phyloP scores from a whole-genome alignment of 2,113 vertebrate species.

The Brienomyrus longianalis region DNA sequence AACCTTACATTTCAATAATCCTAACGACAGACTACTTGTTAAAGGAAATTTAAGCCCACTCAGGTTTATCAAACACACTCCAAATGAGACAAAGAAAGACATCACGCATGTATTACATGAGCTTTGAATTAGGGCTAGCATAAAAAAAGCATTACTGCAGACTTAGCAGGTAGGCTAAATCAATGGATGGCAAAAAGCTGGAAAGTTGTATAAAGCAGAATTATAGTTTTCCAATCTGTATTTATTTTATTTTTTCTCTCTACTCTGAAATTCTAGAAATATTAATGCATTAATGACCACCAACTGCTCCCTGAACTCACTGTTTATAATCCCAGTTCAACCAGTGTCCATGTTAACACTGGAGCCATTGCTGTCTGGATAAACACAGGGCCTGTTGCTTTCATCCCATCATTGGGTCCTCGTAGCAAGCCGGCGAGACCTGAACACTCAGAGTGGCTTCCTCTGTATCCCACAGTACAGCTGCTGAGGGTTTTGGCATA shows the following conservation, averaged over 20 bases:
- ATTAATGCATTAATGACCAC: conserved; percentile 51
- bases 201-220: neutral
- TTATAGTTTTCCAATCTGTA: neutral
- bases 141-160: neutral
- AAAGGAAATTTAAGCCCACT: neutral
- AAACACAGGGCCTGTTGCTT: conserved; percentile 66
- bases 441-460: conserved; percentile 54
- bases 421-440: conserved; percentile 54
- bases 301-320: conserved; percentile 52
- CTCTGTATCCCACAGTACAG: neutral
- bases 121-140: neutral
- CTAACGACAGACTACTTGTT: neutral
- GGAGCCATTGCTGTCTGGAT: conserved; percentile 64
- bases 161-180: neutral
- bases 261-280: conserved; percentile 62
- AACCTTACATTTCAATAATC: conserved; percentile 22
- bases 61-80: neutral
- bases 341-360: conserved; percentile 64
- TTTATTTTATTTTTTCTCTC: conserved; percentile 22
- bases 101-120: neutral
- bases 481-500: neutral
- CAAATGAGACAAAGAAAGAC: neutral
- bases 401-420: conserved; percentile 60
- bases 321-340: conserved; percentile 59
- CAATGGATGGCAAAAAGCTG: neutral